Evolutionary conservation across 2,888 invertebrate genomes (phyloP), one percentile per base, ranked within the genome.

Genomic region (Pilophorus perplexus): DNA sequence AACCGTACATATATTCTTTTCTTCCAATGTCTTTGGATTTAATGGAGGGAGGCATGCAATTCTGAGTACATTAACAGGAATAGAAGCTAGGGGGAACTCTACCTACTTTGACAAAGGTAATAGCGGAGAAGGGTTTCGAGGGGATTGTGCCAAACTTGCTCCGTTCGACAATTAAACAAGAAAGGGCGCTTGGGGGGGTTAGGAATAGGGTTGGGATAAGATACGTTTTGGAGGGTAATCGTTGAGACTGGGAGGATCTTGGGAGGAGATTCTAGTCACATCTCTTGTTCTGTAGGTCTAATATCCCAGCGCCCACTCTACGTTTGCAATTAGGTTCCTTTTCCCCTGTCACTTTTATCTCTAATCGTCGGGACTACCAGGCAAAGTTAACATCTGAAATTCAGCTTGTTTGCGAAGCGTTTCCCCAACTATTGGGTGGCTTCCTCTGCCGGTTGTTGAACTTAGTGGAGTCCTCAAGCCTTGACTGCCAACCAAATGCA

Each of bases 321-420:
- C 62, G 38, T 48, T 62, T 37, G 62, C 62, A 62, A 62, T 62
- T 62, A 62, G 62, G 46, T 46, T 62, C 28, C 62, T 28, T 28
- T 62, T 46, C 16, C 28, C 62, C 62, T 62, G 62, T 62, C 62
- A 62, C 62, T 62, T 62, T 62, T 46, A 62, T 62, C 62, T 62
- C 48, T 62, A 62, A 62, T 62, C 44, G 44, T 62, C 48, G 20
- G 42, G 42, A 38, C 59, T 25, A 46, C n/a, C 22, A 16, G 6
- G 16, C 22, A 4, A 20, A 62, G 62, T 62, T 62, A 46, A 62
- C 52, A 52, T 48, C 48, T 27, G 62, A 48, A 28, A 62, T 28
- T 46, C 62, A 12, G 33, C 44, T 46, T 33, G 33, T 62, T 62
- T 59, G 5, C 16, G 14, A 33, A 33, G 6, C 6, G 33, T 33